Evolutionary conservation across 1,140 invertebrate species (phyloP).

Genomic region (Papilio xuthus): DNA sequence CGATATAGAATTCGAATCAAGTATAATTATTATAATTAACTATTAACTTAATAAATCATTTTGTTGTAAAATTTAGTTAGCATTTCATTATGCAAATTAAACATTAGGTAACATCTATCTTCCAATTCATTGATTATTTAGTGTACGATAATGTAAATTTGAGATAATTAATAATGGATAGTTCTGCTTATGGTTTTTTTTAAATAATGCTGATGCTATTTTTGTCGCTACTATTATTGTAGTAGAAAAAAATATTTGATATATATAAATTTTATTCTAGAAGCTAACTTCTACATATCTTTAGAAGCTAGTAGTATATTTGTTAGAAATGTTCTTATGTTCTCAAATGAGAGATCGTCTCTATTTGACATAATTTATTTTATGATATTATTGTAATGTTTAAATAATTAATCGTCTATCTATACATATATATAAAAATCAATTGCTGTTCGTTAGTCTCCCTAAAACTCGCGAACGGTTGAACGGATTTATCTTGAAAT

Average conservation of each 20-base stretch:
- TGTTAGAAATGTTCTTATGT: not conserved
- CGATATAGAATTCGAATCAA: not conserved
- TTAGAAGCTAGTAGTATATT: not conserved
- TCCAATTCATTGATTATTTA: slow-evolving; percentile 24
- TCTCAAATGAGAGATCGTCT: no score
- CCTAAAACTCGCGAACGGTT: no score
- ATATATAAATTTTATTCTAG: not conserved
- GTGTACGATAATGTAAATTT: slow-evolving; percentile 9
- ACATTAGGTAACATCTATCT: slow-evolving; percentile 7
- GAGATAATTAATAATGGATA: not conserved
- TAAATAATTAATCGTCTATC: no score
- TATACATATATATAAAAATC: no score
- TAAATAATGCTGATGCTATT: not conserved
- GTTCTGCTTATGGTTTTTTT: not conserved
- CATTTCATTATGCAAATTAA: slow-evolving; percentile 19
- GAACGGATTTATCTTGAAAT: no score
- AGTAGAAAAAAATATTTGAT: no score
- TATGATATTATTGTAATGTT: no score
- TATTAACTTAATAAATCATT: not conserved
- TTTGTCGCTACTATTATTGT: no score
- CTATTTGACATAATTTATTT: no score
- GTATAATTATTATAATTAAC: slow-evolving; percentile 18
- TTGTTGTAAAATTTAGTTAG: slow-evolving; percentile 14
- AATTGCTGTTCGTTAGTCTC: no score
- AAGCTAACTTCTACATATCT: not conserved